Conservation (phyloP, 2,797 vertebrate species). For the Chelidonichthys spinosus region DNA sequence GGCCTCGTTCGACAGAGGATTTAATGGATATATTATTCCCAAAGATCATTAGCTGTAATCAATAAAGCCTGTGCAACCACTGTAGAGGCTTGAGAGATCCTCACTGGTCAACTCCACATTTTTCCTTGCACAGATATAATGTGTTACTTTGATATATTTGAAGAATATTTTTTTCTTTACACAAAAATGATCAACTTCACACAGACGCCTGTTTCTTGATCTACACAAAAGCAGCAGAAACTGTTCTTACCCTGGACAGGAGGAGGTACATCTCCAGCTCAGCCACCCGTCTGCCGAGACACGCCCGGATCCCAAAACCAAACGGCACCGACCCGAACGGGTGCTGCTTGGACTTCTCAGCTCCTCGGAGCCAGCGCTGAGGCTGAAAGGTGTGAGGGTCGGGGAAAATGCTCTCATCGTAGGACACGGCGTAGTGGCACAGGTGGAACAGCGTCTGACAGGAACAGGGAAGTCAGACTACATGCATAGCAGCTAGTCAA, state of each 20-base stretch:
- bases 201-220: too few species aligned
- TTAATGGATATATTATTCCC: neutral
- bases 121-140: neutral
- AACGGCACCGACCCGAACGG: conserved; percentile 87
- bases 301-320: conserved; percentile 85
- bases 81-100: neutral
- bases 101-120: neutral
- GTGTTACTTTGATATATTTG: too few species aligned
- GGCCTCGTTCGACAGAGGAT: neutral
- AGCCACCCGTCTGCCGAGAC: conserved; percentile 85
- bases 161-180: too few species aligned
- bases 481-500: too few species aligned
- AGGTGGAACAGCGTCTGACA: conserved; percentile 86
- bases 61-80: neutral
- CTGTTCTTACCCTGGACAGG: conserved; percentile 78
- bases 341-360: conserved; percentile 71
- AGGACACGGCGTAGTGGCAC: conserved; percentile 85
- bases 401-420: conserved; percentile 79
- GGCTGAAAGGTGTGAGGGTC: conserved; percentile 79
- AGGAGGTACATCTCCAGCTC: conserved; percentile 88
- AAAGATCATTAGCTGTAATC: conserved; percentile 1
- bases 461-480: too few species aligned
- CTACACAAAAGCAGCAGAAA: neutral
- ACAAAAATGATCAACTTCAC: too few species aligned
- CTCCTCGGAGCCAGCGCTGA: conserved; percentile 80